Percentiles rank a stretch among this genome's conserved stretches.
Conservation (phyloP, 2,113 vertebrate species). For the Illadopsis cleaveri region DNA sequence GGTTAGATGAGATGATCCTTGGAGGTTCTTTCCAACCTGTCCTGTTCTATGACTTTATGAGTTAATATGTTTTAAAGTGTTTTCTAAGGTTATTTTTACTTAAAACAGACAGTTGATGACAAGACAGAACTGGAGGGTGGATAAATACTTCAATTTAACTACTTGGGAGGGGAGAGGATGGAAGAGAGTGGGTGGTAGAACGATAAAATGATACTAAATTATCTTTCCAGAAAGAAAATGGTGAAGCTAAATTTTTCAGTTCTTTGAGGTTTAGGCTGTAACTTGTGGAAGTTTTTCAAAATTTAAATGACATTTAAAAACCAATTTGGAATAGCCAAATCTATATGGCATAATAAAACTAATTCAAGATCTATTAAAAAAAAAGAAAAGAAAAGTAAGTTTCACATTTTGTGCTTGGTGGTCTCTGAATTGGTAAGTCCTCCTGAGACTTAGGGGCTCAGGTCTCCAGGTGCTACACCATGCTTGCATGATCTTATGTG, state of each 20-base stretch:
- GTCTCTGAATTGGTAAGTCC: neutral
- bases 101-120: neutral
- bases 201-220: neutral
- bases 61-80: neutral
- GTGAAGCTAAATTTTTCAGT: neutral
- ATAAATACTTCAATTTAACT: neutral
- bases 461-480: neutral
- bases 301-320: neutral
- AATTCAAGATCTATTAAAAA: neutral
- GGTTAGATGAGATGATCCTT: neutral
- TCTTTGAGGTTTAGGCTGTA: neutral
- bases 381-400: neutral
- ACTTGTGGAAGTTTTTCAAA: neutral
- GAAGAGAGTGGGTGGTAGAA: neutral
- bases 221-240: neutral
- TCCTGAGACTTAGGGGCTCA: neutral
- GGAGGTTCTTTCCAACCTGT: neutral
- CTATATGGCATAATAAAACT: neutral
- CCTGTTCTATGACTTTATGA: neutral
- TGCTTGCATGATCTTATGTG: neutral
- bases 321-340: neutral
- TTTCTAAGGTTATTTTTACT: neutral
- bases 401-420: neutral
- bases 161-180: neutral
- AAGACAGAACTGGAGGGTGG: neutral